Percentiles rank a stretch among this genome's conserved stretches.
Conservation (phyloP, 1,140 invertebrate genomes). For the Leptopilina boulardi region DNA sequence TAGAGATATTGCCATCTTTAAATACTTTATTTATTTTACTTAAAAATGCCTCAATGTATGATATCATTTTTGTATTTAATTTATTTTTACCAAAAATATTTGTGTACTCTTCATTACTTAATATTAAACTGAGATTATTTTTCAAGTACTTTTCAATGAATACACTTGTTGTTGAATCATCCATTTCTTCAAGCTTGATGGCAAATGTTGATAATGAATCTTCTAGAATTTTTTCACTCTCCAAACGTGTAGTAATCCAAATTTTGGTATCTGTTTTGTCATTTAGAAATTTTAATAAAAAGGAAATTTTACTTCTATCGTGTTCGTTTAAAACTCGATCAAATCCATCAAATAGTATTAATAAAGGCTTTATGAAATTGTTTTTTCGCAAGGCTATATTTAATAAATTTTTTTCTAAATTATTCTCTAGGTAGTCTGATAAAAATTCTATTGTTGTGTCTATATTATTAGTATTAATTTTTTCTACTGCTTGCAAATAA, state of each 20-base stretch:
- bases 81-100: background rate
- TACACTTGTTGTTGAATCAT: background rate
- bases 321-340: background rate
- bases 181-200: background rate
- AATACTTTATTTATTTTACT: background rate
- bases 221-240: constrained; percentile 5
- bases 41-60: background rate
- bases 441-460: background rate
- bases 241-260: background rate
- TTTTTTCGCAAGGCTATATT: background rate
- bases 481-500: background rate
- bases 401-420: background rate
- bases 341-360: constrained; percentile 27
- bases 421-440: background rate
- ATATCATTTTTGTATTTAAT: background rate
- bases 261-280: background rate
- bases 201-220: constrained; percentile 16
- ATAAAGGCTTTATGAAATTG: background rate
- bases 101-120: background rate
- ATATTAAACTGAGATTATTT: background rate
- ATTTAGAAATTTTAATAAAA: background rate
- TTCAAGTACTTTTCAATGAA: background rate
- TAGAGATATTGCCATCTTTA: background rate
- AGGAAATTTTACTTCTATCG: background rate
- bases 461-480: background rate